phyloP scores from a whole-genome alignment of 2,113 vertebrate genomes.

The Lynx canadensis region DNA sequence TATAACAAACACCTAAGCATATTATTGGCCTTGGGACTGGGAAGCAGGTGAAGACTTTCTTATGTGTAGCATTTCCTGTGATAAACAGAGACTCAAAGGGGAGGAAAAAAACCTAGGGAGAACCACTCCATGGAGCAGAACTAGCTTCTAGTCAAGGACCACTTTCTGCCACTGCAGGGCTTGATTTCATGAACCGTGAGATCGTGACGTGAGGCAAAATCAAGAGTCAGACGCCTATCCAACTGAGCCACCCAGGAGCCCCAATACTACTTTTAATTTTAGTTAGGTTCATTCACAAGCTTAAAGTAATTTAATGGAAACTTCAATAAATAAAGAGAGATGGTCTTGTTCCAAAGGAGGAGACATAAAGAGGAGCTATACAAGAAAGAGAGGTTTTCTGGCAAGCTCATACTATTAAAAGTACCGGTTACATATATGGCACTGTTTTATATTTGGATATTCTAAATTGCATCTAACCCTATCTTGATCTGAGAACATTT shows the following conservation, averaged over 20 bases:
- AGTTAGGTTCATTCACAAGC: neutral
- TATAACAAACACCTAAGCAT: neutral
- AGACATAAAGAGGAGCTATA: neutral
- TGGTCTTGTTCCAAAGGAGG: neutral
- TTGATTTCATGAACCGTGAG: too few relatives aligned
- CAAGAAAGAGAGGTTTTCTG: neutral
- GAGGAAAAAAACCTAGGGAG: neutral
- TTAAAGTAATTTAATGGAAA: constrained; percentile 1
- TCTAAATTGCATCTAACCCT: neutral
- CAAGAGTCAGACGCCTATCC: too few relatives aligned
- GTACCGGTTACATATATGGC: neutral
- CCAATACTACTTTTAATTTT: neutral
- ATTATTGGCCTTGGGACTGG: neutral
- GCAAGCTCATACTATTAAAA: neutral
- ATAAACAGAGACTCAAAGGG: neutral
- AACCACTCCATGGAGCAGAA: neutral
- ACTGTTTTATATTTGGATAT: neutral
- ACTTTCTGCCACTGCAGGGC: too few relatives aligned
- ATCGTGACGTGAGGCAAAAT: too few relatives aligned
- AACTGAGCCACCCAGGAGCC: too few relatives aligned
- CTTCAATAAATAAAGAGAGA: neutral
- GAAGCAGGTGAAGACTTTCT: neutral
- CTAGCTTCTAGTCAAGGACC: neutral
- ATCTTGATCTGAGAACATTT: neutral
- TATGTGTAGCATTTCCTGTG: neutral